phyloP scores from a whole-genome alignment of 2,113 vertebrate species.

The Pteronura brasiliensis region DNA sequence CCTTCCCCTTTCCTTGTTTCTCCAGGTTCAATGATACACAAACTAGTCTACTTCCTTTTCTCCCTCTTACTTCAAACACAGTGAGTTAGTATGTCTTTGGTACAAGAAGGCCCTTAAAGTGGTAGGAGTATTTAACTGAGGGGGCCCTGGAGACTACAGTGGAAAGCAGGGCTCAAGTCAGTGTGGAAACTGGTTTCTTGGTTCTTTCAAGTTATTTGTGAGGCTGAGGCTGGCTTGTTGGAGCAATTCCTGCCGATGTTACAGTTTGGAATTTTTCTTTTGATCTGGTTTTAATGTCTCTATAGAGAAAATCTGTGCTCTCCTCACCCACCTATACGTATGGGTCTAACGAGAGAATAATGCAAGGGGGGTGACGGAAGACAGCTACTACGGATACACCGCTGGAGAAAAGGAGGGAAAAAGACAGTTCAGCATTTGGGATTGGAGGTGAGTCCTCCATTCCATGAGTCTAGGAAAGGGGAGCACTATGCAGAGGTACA shows the following conservation, averaged over 20 bases:
- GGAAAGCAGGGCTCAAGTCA: background rate
- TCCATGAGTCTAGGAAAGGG: background rate
- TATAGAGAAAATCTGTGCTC: background rate
- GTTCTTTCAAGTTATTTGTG: background rate
- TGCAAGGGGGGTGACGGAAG: background rate
- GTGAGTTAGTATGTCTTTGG: background rate
- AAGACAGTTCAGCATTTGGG: background rate
- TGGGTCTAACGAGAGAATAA: background rate
- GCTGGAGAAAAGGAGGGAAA: background rate
- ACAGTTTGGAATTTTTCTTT: background rate
- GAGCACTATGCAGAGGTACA: background rate
- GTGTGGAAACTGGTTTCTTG: background rate
- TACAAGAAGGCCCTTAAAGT: background rate
- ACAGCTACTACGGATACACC: background rate
- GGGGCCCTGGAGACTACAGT: too few species aligned
- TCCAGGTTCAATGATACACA: background rate
- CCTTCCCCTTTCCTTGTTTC: slow-evolving; percentile 18
- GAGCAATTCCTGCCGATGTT: background rate
- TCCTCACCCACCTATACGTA: too few species aligned
- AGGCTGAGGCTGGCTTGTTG: background rate
- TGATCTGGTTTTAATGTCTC: background rate
- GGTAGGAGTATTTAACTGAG: background rate
- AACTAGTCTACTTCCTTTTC: background rate
- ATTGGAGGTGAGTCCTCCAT: background rate
- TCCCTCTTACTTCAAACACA: background rate